Base-by-base conservation (phyloP, 1,140 invertebrate species). In the Anastatus disparis region DNA sequence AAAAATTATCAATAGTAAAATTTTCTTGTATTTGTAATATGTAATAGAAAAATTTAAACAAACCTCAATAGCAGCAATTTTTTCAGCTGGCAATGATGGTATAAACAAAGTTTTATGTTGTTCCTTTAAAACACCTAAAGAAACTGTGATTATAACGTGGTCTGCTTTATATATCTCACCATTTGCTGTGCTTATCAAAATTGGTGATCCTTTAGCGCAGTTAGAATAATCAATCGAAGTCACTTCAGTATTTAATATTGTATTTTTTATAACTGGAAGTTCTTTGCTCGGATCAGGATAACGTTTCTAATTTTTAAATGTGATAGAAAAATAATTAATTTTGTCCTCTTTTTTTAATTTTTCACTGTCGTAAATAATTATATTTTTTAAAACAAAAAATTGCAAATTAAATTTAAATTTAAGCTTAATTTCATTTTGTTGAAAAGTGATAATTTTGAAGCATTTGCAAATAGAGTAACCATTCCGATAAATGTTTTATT, bases 101-200 rank as follows among this genome's bases (percentile, higher is more conserved):
- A 75, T 63, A 40, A 88, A 88, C 15, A 87, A 65, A 7, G 73
- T 78, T 1, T 71, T 27, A 56, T 82, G 73, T 52, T 76, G 76
- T 8, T 79, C 76, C 66, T 87, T 87, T 22, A 88, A 62, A 10
- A 87, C 84, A 13, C 87, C 87, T 6, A 88, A 71, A 22, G 86
- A 85, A 4, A 78, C 74, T 31, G 87, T 87, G 12, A 85, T 74
- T 56, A 88, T 86, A 3, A 87, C 82, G 70, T 87, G 81, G 52
- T 84, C 80, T 6, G 84, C 81, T 20, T 64, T 67, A 62, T 81
- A 82, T 4, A 70, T 40, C 10, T 77, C 52, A 20, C 80, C 83
- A 63, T 82, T 78, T 29, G 72, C 76, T 6, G 82, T 84, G 8
- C 58, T 73, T 27, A 87, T 72, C 27, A 67, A 71, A 7, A 84